A percentile compares a stretch with the other conserved stretches of the same genome.
Evolutionary conservation across 2,888 invertebrate genomes (phyloP).

Genomic region (Andrena bucephala): DNA sequence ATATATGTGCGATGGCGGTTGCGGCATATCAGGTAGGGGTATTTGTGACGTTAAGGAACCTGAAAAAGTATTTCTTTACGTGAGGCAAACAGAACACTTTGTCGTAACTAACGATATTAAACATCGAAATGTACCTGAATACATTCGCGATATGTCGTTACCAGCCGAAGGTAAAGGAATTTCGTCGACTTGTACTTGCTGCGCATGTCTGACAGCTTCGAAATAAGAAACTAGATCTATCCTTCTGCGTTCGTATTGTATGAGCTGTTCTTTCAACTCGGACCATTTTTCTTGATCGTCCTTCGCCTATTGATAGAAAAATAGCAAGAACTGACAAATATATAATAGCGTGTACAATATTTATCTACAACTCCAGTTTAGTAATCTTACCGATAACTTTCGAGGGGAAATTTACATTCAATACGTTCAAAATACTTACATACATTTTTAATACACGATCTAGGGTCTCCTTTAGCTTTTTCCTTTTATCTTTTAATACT

Average conservation of each 20-base stretch:
- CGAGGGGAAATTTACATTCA: constrained; percentile 43
- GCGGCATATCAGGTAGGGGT: constrained; percentile 86
- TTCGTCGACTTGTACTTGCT: constrained; percentile 97
- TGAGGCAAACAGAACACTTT: constrained; percentile 2
- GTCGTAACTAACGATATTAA: constrained; percentile 7
- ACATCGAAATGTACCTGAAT: constrained; percentile 70
- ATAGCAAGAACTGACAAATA: constrained; percentile 23
- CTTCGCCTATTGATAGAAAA: constrained; percentile 89
- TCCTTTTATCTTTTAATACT: constrained; percentile 97
- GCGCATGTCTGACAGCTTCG: constrained; percentile 97
- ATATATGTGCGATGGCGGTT: constrained; percentile 81
- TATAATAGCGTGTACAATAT: not conserved
- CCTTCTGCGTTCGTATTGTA: constrained; percentile 96
- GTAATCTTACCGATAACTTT: constrained; percentile 62
- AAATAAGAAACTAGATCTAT: constrained; percentile 95
- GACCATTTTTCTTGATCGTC: constrained; percentile 98
- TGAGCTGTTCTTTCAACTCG: constrained; percentile 95
- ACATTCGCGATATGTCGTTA: constrained; percentile 79
- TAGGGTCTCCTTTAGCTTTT: constrained; percentile 97
- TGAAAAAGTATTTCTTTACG: constrained; percentile 60
- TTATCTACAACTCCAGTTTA: not conserved
- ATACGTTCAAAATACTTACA: constrained; percentile 89
- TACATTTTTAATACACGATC: constrained; percentile 97
- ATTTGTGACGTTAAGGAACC: constrained; percentile 87
- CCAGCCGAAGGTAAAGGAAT: constrained; percentile 93